Evolutionary conservation across 1,140 invertebrate genomes (phyloP).

Genomic region (Gerris buenoi): DNA sequence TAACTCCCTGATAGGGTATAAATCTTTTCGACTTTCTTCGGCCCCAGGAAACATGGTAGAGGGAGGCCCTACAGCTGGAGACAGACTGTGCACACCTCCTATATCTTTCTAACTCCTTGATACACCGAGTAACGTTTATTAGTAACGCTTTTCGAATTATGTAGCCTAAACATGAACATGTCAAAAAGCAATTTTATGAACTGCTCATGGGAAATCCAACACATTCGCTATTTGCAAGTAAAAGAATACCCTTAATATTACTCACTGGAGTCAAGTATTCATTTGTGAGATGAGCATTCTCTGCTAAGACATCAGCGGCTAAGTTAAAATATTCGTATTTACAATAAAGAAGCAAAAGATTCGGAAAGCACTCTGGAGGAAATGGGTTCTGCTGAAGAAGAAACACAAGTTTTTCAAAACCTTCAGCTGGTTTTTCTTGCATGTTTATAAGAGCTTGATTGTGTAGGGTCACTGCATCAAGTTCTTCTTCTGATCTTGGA

Average conservation of each 20-base stretch:
- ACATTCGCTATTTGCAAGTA: too few species aligned
- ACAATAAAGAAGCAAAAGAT: conserved; percentile 85
- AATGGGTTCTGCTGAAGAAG: conserved; percentile 89
- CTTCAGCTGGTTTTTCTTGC: conserved; percentile 73
- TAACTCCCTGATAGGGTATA: too few species aligned
- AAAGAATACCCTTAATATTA: too few species aligned
- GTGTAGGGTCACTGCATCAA: conserved; percentile 95
- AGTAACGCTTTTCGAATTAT: too few species aligned
- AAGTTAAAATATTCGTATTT: conserved; percentile 96
- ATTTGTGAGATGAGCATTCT: conserved; percentile 92
- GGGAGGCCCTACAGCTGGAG: too few species aligned
- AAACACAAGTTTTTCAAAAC: conserved; percentile 95
- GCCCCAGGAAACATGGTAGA: too few species aligned
- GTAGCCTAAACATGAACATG: background rate
- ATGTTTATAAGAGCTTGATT: conserved; percentile 96
- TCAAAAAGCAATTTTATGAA: conserved; percentile 1
- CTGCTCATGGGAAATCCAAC: too few species aligned
- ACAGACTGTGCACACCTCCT: too few species aligned
- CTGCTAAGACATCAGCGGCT: conserved; percentile 93
- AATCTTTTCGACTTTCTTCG: too few species aligned
- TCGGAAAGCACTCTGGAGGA: conserved; percentile 94
- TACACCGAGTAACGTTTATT: too few species aligned
- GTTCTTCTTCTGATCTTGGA: conserved; percentile 85
- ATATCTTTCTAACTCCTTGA: too few species aligned
- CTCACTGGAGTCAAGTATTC: conserved; percentile 80